phyloP scores from a whole-genome alignment of 2,888 invertebrate genomes.

The Entomobrya multifasciata region DNA sequence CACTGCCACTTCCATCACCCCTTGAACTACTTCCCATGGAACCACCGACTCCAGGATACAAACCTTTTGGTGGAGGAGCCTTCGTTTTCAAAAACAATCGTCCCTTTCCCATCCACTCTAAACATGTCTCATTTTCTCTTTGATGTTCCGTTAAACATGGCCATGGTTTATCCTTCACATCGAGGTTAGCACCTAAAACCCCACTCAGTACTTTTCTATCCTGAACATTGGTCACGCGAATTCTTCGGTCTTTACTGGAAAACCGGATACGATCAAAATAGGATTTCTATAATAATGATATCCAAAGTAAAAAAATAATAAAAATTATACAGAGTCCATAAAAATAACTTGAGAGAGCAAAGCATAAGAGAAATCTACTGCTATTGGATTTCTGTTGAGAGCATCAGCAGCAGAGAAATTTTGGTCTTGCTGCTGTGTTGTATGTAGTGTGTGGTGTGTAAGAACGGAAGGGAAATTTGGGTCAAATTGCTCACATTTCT shows the following conservation, averaged over 20 bases:
- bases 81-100: conserved; percentile 85
- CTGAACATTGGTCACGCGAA: conserved; percentile 88
- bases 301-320: conserved; percentile 52
- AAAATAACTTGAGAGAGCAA: not conserved
- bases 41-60: conserved; percentile 4
- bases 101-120: conserved; percentile 91
- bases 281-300: conserved; percentile 83
- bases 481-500: conserved; percentile 71
- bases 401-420: not conserved
- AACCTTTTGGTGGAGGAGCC: conserved; percentile 59
- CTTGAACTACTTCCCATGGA: not conserved
- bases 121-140: conserved; percentile 87
- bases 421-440: too few relatives aligned
- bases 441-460: not conserved
- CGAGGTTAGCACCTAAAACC: conserved; percentile 83
- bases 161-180: conserved; percentile 79
- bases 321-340: conserved; percentile 30
- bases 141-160: conserved; percentile 82
- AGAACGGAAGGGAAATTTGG: conserved; percentile 55
- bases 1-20: not conserved
- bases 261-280: conserved; percentile 92
- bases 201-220: conserved; percentile 88
- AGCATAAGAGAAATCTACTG: not conserved
- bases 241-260: conserved; percentile 88
- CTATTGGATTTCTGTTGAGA: too few relatives aligned